A percentile compares a stretch with the other conserved stretches of the same genome.
Evolutionary conservation across 2,888 invertebrate species (phyloP).

Genomic region (Scaptomyza parva): DNA sequence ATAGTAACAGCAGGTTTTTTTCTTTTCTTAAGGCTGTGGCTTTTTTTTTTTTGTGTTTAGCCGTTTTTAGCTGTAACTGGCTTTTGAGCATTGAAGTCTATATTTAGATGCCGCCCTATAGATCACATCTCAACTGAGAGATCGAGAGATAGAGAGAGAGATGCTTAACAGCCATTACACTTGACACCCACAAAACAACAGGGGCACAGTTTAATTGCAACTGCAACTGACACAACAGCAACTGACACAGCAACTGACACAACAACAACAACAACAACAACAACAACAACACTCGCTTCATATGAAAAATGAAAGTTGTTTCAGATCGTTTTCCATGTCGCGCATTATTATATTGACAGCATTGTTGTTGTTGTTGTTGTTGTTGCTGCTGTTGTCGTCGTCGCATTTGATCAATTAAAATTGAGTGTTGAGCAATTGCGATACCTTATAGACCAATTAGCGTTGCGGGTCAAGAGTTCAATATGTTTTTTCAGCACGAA

Average conservation of each 20-base stretch:
- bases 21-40: constrained; percentile 32
- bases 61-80: constrained; percentile 24
- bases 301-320: constrained; percentile 76
- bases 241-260: neutral
- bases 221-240: constrained; percentile 31
- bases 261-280: constrained; percentile 16
- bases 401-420: constrained; percentile 76
- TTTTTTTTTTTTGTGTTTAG: neutral
- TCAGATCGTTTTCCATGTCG: constrained; percentile 44
- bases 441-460: constrained; percentile 70
- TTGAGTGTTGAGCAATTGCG: constrained; percentile 55
- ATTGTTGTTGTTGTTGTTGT: neutral
- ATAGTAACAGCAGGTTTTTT: constrained; percentile 45
- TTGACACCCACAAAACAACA: constrained; percentile 72
- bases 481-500: constrained; percentile 48
- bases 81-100: constrained; percentile 56
- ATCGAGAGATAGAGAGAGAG: constrained; percentile 30
- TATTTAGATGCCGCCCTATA: constrained; percentile 73
- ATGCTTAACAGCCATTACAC: constrained; percentile 62
- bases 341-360: constrained; percentile 30
- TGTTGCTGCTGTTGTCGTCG: constrained; percentile 22
- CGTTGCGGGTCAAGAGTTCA: constrained; percentile 70
- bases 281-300: constrained; percentile 38
- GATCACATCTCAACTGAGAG: constrained; percentile 8
- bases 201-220: constrained; percentile 50